Percentiles rank a stretch among this genome's conserved stretches.
These are phyloP conservation scores for Eupsilia transversa DNA, from an alignment of 2,888 invertebrate species.

Conservation along the genomic window DNA sequence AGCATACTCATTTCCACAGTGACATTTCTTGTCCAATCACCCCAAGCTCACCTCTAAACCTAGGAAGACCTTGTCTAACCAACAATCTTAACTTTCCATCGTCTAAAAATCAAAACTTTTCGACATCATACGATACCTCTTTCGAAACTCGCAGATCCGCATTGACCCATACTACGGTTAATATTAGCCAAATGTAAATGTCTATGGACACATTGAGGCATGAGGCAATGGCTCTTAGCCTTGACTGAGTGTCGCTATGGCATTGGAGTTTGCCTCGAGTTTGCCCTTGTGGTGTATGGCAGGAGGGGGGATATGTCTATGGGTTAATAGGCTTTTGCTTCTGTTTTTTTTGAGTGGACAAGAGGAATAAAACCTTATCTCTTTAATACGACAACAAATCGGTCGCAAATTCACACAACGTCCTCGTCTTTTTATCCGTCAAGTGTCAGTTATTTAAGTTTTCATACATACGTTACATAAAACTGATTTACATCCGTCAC, in stretches of 20 bases:
- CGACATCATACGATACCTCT: conserved; percentile 40
- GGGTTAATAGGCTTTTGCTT: too few relatives aligned
- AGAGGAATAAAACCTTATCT: too few relatives aligned
- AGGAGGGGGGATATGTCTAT: conserved; percentile 16
- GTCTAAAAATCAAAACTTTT: conserved; percentile 19
- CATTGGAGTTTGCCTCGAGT: conserved; percentile 61
- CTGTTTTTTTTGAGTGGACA: too few relatives aligned
- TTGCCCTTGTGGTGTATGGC: conserved; percentile 53
- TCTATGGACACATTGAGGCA: conserved; percentile 41
- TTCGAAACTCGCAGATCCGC: conserved; percentile 48
- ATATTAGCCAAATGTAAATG: conserved; percentile 45
- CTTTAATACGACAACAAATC: too few relatives aligned
- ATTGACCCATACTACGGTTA: conserved; percentile 49
- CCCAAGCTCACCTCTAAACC: neutral
- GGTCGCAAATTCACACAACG: too few relatives aligned
- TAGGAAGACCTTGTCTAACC: conserved; percentile 23
- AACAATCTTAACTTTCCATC: conserved; percentile 26
- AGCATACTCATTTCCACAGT: neutral
- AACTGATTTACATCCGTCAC: too few relatives aligned
- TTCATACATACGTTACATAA: too few relatives aligned
- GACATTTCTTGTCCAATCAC: neutral
- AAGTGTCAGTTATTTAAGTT: too few relatives aligned
- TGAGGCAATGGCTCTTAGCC: conserved; percentile 59
- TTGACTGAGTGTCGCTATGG: conserved; percentile 49
- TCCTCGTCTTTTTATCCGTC: too few relatives aligned